Conservation (phyloP, 1,140 invertebrate species). For the Brachionus manjavacas region DNA sequence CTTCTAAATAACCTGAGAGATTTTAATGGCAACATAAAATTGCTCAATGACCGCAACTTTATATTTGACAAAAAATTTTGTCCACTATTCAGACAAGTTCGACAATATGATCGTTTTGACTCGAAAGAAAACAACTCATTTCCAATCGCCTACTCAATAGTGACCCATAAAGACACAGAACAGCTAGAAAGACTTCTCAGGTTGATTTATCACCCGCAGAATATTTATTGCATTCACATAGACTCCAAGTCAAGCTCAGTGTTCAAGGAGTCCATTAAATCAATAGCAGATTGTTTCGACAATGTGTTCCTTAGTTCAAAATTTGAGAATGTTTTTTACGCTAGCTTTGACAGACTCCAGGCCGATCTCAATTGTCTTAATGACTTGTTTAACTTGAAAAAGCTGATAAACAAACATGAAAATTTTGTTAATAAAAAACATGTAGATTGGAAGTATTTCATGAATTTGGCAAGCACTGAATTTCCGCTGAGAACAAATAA, state of each 20-base stretch:
- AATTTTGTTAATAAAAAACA: neutral
- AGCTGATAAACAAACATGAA: neutral
- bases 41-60: conserved; percentile 11
- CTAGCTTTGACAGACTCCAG: conserved; percentile 44
- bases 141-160: conserved; percentile 41
- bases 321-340: conserved; percentile 47
- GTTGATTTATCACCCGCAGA: conserved; percentile 40
- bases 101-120: neutral
- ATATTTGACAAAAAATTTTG: conserved; percentile 4
- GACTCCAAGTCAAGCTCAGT: conserved; percentile 43
- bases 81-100: neutral
- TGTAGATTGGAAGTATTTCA: neutral
- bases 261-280: conserved; percentile 5
- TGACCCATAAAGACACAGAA: conserved; percentile 28
- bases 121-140: neutral
- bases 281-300: conserved; percentile 45
- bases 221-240: conserved; percentile 44
- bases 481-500: conserved; percentile 13
- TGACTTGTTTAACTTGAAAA: conserved; percentile 44
- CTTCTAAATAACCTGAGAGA: neutral
- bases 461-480: conserved; percentile 15
- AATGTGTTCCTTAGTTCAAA: conserved; percentile 48
- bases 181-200: conserved; percentile 43
- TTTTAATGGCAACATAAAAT: neutral
- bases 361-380: conserved; percentile 50